Evolutionary conservation across 2,888 invertebrate species (phyloP), one percentile per base, ranked within the genome.

Genomic region (Laspeyria flexula): DNA sequence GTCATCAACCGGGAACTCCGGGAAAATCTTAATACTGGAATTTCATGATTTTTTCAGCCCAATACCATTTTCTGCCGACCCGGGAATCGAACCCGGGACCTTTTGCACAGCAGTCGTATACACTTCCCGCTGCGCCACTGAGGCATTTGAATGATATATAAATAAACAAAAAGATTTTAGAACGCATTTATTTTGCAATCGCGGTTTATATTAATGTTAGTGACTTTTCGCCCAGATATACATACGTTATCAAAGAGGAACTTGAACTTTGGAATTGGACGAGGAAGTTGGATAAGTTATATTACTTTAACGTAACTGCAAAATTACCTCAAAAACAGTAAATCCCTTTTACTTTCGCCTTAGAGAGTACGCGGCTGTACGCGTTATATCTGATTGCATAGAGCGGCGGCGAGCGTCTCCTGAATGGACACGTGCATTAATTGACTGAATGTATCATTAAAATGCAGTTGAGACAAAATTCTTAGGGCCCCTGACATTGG

Each of bases 401-500:
- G 31, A 5, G 7, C 7, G 31, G 13, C 6, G 13, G n/a, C 43
- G 10, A 16, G 27, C 15, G 18, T 21, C 40, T 50, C 30, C 40
- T 65, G 52, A 60, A 65, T 55, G 50, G 38, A 50, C 40, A 27
- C 30, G 37, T 43, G 31, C 46, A 29, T 56, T 53, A 60, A 57
- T 61, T 47, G 30, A 30, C 44, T 46, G 49, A 54, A 45, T 44
- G 42, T 52, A 57, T 49, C 43, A 63, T 60, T 60, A 63, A 75
- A 76, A 74, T 76, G 68, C 73, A 68, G 48, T 62, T 48, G 70
- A 80, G 72, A 78, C 79, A 79, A 84, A 83, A 86, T 81, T 84
- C 81, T 79, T 83, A 85, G 88, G 90, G 88, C 90, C 88, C 90
- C 90, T 90, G 90, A 91, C 90, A 90, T 90, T 90, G 90, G 80